These are phyloP conservation scores for Pangasius larnaudii DNA, from an alignment of 2,797 vertebrate species.

Conservation along the genomic window DNA sequence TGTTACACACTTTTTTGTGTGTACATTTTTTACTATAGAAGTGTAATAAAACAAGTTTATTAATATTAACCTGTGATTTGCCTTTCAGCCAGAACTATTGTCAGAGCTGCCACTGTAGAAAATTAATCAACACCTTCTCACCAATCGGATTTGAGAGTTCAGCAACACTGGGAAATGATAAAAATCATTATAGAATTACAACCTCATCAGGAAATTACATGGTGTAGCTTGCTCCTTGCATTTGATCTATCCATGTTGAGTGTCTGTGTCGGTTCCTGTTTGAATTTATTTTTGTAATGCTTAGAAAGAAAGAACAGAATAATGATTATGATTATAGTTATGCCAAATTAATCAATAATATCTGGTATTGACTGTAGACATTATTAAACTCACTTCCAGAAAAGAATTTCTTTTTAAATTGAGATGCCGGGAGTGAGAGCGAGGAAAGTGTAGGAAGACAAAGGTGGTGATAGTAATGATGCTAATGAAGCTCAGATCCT, in stretches of 20 bases:
- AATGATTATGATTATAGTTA: not conserved
- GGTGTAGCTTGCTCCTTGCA: not conserved
- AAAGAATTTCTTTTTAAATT: not conserved
- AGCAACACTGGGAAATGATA: not conserved
- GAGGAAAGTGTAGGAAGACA: not conserved
- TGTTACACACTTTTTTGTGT: not conserved
- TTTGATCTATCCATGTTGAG: not conserved
- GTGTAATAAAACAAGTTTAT: not conserved
- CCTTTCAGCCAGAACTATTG: not conserved
- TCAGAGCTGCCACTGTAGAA: not conserved
- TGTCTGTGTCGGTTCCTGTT: not conserved
- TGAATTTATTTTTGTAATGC: not conserved
- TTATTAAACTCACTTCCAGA: not conserved
- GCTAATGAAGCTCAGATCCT: not conserved
- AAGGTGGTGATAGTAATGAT: not conserved
- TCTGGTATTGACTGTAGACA: not conserved
- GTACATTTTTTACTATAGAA: not conserved
- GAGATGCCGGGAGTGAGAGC: not conserved
- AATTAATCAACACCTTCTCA: not conserved
- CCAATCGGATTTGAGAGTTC: not conserved
- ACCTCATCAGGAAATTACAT: not conserved
- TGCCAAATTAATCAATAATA: not conserved
- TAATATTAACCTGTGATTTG: not conserved
- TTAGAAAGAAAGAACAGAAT: not conserved
- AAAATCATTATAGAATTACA: not conserved